These are phyloP conservation scores for Hedya salicella DNA, from an alignment of 2,888 invertebrate species.

Conservation along the genomic window DNA sequence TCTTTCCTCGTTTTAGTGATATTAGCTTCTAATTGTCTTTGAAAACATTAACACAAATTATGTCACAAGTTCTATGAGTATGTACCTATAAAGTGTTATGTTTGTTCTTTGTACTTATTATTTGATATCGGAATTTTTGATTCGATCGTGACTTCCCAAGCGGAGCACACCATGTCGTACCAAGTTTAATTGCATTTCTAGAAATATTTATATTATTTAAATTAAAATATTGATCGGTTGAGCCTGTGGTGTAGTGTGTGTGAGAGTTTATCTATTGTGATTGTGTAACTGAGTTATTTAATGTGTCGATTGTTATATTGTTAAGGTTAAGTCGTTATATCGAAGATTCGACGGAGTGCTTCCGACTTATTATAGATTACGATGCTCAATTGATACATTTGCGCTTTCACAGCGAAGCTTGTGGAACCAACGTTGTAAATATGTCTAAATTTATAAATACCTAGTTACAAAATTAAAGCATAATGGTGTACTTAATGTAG, in stretches of 20 bases:
- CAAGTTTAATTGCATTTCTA: slow-evolving; percentile 84
- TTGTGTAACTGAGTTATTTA: slow-evolving; percentile 82
- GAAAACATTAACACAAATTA: slow-evolving; percentile 80
- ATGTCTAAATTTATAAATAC: slow-evolving; percentile 77
- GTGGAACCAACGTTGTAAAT: slow-evolving; percentile 76
- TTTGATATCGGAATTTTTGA: slow-evolving; percentile 70
- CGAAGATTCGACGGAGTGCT: slow-evolving; percentile 65
- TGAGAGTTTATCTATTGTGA: slow-evolving; percentile 68
- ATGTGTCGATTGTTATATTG: slow-evolving; percentile 76
- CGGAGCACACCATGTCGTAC: slow-evolving; percentile 76
- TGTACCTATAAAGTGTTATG: slow-evolving; percentile 79
- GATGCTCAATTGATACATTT: slow-evolving; percentile 81
- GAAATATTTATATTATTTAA: slow-evolving; percentile 82
- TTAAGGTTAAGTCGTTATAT: slow-evolving; percentile 62
- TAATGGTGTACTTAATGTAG: slow-evolving; percentile 72
- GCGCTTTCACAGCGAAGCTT: slow-evolving; percentile 80
- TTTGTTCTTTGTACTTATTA: slow-evolving; percentile 82
- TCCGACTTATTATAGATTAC: slow-evolving; percentile 68
- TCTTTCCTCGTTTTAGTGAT: slow-evolving; percentile 84
- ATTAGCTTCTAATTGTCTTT: slow-evolving; percentile 82
- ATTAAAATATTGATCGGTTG: slow-evolving; percentile 75
- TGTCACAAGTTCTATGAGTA: slow-evolving; percentile 81
- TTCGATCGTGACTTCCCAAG: slow-evolving; percentile 61
- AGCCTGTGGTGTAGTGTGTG: slow-evolving; percentile 81
- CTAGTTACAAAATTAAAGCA: slow-evolving; percentile 74